Conservation (phyloP, 1,140 invertebrate genomes). For the Lepidurus arcticus region DNA sequence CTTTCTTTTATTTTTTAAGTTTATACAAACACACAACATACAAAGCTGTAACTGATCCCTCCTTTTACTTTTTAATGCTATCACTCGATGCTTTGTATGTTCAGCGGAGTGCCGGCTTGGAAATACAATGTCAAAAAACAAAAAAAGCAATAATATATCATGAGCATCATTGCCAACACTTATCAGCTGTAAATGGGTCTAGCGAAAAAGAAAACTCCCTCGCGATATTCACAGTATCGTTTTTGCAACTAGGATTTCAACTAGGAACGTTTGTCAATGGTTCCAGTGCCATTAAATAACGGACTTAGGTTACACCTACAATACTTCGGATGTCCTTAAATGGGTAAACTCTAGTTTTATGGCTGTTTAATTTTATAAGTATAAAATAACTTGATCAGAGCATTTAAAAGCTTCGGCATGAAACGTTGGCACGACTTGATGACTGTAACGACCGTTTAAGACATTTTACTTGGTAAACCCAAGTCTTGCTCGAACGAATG, state of each 20-base stretch:
- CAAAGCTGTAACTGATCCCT: background rate
- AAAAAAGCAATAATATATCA: background rate
- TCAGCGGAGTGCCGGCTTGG: background rate
- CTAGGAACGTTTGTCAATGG: background rate
- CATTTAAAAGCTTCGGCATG: background rate
- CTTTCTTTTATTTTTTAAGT: background rate
- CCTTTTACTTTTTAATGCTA: background rate
- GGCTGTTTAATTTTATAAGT: background rate
- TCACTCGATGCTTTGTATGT: background rate
- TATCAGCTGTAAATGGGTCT: background rate
- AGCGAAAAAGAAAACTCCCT: background rate
- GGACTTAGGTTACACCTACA: background rate
- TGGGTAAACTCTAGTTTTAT: background rate
- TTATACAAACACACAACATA: background rate
- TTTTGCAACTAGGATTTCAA: too few species aligned
- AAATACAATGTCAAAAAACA: background rate
- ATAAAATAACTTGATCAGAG: background rate
- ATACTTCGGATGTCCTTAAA: background rate
- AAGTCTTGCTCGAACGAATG: background rate
- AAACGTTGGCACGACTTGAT: background rate
- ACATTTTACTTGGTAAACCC: slow-evolving; percentile 16
- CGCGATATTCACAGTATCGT: background rate
- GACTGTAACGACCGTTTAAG: slow-evolving; percentile 5
- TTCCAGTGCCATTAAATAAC: background rate
- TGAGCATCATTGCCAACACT: background rate